These are phyloP conservation scores for Galaxea fascicularis DNA, from an alignment of 92 coral and sea anemone genomes.

Conservation along the genomic window DNA sequence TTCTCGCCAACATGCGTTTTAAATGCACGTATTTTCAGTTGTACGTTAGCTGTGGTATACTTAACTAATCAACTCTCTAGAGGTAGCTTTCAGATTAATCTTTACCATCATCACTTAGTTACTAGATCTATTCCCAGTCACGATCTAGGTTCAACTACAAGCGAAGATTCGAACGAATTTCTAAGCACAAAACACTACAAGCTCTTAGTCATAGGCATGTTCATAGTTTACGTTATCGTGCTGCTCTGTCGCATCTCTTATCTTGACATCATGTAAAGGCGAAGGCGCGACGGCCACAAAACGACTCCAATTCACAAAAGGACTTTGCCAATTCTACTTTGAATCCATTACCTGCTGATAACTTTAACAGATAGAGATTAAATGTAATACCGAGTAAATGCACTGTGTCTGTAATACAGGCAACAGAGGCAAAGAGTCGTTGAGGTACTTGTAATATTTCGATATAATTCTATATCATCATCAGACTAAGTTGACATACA, in stretches of 20 bases:
- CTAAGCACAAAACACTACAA: constrained; percentile 13
- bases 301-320: constrained; percentile 9
- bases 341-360: constrained; percentile 39
- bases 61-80: neutral
- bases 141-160: neutral
- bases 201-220: constrained; percentile 19
- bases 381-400: no score
- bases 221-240: constrained; percentile 28
- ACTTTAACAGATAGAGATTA: no score
- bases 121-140: constrained; percentile 12
- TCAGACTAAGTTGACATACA: no score
- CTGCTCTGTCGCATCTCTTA: constrained; percentile 21
- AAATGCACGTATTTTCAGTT: constrained; percentile 1
- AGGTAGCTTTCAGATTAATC: constrained; percentile 1
- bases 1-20: constrained; percentile 34
- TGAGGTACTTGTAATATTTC: no score
- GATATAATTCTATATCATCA: no score
- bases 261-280: neutral
- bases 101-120: constrained; percentile 7
- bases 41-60: constrained; percentile 27
- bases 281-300: constrained; percentile 6
- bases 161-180: neutral
- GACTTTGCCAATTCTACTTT: constrained; percentile 26
- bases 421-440: no score
- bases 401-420: no score